These are phyloP conservation scores for Dendrolimus kikuchii DNA, from an alignment of 1,140 invertebrate genomes.

Conservation along the genomic window DNA sequence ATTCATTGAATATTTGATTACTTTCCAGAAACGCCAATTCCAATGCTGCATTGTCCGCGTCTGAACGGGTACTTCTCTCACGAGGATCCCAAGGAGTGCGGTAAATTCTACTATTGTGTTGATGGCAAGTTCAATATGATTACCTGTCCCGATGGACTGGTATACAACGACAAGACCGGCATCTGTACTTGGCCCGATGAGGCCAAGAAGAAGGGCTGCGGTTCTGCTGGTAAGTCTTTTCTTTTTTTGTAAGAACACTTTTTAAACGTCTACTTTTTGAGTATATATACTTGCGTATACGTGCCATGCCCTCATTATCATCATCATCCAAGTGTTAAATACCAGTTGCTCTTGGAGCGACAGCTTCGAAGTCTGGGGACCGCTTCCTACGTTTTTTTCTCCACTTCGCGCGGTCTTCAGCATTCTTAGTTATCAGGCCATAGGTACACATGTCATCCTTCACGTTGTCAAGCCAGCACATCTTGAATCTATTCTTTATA, in stretches of 20 bases:
- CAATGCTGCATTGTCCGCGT: slow-evolving; percentile 83
- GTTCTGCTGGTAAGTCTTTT: slow-evolving; percentile 77
- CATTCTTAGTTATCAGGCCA: too few species aligned
- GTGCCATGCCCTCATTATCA: too few species aligned
- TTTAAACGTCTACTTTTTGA: neutral
- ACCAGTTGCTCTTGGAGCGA: too few species aligned
- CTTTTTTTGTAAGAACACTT: neutral
- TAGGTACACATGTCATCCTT: too few species aligned
- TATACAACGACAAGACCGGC: slow-evolving; percentile 90
- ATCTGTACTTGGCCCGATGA: slow-evolving; percentile 95
- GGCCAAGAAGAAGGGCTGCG: slow-evolving; percentile 88
- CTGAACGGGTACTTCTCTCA: slow-evolving; percentile 92
- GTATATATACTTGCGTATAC: too few species aligned
- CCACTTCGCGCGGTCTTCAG: too few species aligned
- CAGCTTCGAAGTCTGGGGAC: too few species aligned
- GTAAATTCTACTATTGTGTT: slow-evolving; percentile 93
- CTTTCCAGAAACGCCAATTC: slow-evolving; percentile 80
- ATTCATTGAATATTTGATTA: slow-evolving; percentile 11
- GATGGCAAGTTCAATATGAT: slow-evolving; percentile 93
- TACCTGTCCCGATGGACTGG: slow-evolving; percentile 88
- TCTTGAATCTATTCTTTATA: too few species aligned
- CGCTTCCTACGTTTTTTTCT: too few species aligned
- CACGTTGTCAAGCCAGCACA: too few species aligned
- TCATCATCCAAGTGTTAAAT: too few species aligned
- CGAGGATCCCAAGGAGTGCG: slow-evolving; percentile 84